Percentiles rank a stretch among this genome's conserved stretches.
These are phyloP conservation scores for Cantharis rustica DNA, from an alignment of 2,888 invertebrate genomes.

Conservation along the genomic window DNA sequence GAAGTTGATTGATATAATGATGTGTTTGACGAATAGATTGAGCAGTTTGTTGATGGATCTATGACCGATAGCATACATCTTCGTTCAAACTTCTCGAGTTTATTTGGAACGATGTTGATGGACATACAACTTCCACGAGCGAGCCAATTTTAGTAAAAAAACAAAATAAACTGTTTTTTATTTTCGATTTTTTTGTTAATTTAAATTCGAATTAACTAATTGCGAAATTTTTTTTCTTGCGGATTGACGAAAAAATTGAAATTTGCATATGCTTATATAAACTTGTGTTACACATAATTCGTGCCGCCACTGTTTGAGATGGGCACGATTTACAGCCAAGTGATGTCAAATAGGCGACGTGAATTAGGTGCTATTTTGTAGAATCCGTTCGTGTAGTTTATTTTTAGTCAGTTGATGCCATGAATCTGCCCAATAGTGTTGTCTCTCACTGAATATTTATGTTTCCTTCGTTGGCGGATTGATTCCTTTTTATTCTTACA, in stretches of 20 bases:
- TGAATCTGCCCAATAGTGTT: slow-evolving; percentile 40
- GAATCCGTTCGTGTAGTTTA: slow-evolving; percentile 39
- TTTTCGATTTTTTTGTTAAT: neutral
- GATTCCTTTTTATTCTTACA: slow-evolving; percentile 38
- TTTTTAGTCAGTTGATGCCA: slow-evolving; percentile 38
- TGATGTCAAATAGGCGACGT: slow-evolving; percentile 40
- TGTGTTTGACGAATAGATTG: slow-evolving; percentile 48
- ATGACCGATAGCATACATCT: slow-evolving; percentile 44
- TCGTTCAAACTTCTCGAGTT: slow-evolving; percentile 34
- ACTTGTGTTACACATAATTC: slow-evolving; percentile 28
- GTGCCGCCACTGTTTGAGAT: slow-evolving; percentile 35
- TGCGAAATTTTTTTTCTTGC: slow-evolving; percentile 11
- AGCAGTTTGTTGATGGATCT: slow-evolving; percentile 43
- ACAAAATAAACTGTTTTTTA: neutral
- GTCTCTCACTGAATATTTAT: slow-evolving; percentile 40
- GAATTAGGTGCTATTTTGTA: slow-evolving; percentile 41
- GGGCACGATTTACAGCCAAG: slow-evolving; percentile 37
- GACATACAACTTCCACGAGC: slow-evolving; percentile 38
- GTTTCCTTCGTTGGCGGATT: slow-evolving; percentile 40
- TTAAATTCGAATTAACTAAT: neutral
- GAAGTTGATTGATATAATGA: slow-evolving; percentile 44
- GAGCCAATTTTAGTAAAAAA: neutral
- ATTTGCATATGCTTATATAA: slow-evolving; percentile 31
- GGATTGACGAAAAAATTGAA: slow-evolving; percentile 18
- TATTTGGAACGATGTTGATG: slow-evolving; percentile 37